Conservation (phyloP, 2,797 vertebrate genomes). For the Phaenicophaeus curvirostris region DNA sequence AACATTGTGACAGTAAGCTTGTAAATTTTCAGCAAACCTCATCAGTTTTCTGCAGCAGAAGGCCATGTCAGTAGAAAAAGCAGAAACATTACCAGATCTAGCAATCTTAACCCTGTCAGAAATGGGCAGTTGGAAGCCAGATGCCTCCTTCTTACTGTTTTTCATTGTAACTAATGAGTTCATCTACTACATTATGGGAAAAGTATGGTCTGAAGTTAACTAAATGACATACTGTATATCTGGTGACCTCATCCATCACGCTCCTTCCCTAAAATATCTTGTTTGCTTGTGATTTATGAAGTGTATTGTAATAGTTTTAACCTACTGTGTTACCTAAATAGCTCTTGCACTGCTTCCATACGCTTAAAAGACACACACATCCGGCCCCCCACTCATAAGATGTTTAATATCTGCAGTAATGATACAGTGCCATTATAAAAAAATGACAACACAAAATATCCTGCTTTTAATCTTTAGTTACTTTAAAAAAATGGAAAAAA, state of each 20-base stretch:
- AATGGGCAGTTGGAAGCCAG: slow-evolving; percentile 73
- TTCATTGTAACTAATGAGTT: slow-evolving; percentile 80
- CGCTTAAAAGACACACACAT: neutral
- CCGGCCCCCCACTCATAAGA: neutral
- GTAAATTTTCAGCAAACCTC: slow-evolving; percentile 55
- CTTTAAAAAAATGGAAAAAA: neutral
- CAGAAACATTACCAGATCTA: slow-evolving; percentile 46
- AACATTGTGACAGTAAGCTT: slow-evolving; percentile 14
- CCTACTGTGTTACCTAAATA: slow-evolving; percentile 75
- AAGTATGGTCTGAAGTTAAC: slow-evolving; percentile 77
- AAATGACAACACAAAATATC: neutral
- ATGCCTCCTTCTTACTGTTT: slow-evolving; percentile 78
- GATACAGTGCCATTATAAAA: neutral
- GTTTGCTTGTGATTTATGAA: slow-evolving; percentile 70
- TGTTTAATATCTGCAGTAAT: neutral
- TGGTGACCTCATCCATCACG: slow-evolving; percentile 75
- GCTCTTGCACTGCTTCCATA: slow-evolving; percentile 42
- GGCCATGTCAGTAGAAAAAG: slow-evolving; percentile 43
- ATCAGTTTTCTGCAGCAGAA: slow-evolving; percentile 55
- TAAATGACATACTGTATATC: slow-evolving; percentile 74
- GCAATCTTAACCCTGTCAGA: slow-evolving; percentile 57
- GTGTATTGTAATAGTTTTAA: slow-evolving; percentile 49
- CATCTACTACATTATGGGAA: slow-evolving; percentile 75
- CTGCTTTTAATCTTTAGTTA: neutral
- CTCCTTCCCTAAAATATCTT: slow-evolving; percentile 80